These are phyloP conservation scores for Horisme vitalbata DNA, from an alignment of 2,888 invertebrate species.

Conservation along the genomic window DNA sequence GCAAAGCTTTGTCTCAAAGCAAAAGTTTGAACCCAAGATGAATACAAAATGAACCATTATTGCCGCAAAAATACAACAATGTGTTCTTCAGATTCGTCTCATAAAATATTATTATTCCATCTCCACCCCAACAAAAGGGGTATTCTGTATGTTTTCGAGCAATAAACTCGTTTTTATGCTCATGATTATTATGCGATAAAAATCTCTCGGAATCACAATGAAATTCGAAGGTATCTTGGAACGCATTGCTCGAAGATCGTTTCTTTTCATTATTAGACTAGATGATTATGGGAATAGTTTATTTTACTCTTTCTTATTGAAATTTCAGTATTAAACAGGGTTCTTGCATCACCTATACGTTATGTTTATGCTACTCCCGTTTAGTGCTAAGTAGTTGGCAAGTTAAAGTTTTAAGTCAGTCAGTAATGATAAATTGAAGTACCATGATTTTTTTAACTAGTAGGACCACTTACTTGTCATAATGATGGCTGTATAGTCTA, in stretches of 20 bases:
- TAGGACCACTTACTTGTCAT: too few species aligned
- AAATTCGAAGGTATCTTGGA: slow-evolving; percentile 18
- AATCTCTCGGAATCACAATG: slow-evolving; percentile 25
- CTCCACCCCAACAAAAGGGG: slow-evolving; percentile 26
- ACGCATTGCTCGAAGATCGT: slow-evolving; percentile 10
- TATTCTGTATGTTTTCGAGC: slow-evolving; percentile 27
- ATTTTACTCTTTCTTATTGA: background rate
- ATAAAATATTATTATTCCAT: slow-evolving; percentile 28
- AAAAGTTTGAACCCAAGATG: slow-evolving; percentile 28
- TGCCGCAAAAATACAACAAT: slow-evolving; percentile 28
- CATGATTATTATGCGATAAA: slow-evolving; percentile 28
- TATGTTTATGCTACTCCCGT: too few species aligned
- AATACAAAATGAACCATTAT: slow-evolving; percentile 33
- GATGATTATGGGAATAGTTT: slow-evolving; percentile 12
- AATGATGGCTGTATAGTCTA: too few species aligned
- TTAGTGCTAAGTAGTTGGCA: too few species aligned
- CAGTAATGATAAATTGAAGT: too few species aligned
- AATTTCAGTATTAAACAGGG: too few species aligned
- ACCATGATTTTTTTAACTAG: too few species aligned
- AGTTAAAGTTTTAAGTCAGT: too few species aligned
- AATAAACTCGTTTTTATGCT: slow-evolving; percentile 28
- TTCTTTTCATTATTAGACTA: slow-evolving; percentile 19
- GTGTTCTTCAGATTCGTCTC: slow-evolving; percentile 27
- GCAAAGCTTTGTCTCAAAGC: slow-evolving; percentile 31
- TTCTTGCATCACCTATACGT: too few species aligned